These are phyloP conservation scores for Cryptotis parvus DNA, from an alignment of 2,113 vertebrate genomes.

Conservation along the genomic window DNA sequence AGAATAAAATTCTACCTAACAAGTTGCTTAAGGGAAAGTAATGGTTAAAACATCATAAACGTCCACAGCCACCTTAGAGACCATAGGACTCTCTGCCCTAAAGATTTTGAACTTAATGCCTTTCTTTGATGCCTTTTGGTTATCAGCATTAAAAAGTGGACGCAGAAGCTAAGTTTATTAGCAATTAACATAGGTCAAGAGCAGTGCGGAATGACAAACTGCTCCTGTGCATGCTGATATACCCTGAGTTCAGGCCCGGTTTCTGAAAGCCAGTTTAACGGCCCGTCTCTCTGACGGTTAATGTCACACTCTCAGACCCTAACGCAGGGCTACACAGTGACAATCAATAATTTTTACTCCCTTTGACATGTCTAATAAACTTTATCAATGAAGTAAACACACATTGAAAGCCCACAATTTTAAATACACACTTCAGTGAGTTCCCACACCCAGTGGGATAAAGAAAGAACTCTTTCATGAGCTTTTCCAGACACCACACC, in stretches of 20 bases:
- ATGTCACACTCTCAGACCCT: neutral
- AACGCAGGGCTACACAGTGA: neutral
- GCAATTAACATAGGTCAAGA: too few relatives aligned
- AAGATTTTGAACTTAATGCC: neutral
- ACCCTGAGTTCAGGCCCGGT: neutral
- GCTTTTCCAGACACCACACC: neutral
- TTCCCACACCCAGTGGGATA: neutral
- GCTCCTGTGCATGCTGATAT: neutral
- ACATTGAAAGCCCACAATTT: neutral
- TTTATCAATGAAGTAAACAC: neutral
- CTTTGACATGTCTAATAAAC: neutral
- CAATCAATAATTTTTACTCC: neutral
- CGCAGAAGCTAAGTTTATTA: neutral
- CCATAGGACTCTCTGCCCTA: neutral
- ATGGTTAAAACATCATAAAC: neutral
- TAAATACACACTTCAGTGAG: neutral
- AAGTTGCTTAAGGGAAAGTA: neutral
- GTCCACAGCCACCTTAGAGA: neutral
- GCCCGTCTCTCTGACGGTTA: neutral
- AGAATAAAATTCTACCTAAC: neutral
- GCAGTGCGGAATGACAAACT: neutral
- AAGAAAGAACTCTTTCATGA: neutral
- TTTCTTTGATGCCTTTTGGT: constrained; percentile 5
- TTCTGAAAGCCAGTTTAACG: neutral
- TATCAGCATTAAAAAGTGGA: neutral